These are phyloP conservation scores for Catocala nupta DNA, from an alignment of 2,888 invertebrate genomes.

Conservation along the genomic window DNA sequence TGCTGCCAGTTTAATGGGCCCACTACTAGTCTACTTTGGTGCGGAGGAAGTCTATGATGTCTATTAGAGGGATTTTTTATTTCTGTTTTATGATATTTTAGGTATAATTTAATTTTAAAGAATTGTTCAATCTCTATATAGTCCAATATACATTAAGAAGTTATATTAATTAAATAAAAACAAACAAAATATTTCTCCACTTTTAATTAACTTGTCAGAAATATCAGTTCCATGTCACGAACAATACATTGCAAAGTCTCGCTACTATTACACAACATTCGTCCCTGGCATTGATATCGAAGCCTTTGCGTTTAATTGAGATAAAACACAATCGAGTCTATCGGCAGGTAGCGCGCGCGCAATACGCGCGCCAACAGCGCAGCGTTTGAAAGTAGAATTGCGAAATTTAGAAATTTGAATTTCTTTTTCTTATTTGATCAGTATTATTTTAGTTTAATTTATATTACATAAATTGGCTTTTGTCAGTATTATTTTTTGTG, in stretches of 20 bases:
- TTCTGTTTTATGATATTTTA: too few relatives aligned
- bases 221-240: neutral
- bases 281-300: conserved; percentile 9
- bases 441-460: neutral
- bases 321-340: conserved; percentile 1
- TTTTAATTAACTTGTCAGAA: neutral
- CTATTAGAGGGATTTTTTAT: too few relatives aligned
- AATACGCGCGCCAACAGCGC: conserved; percentile 1
- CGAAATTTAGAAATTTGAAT: too few relatives aligned
- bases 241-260: neutral
- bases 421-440: neutral
- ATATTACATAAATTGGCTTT: neutral
- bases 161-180: too few relatives aligned
- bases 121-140: too few relatives aligned
- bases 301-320: neutral
- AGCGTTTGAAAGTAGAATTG: neutral
- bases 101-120: too few relatives aligned
- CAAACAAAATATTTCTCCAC: too few relatives aligned
- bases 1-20: too few relatives aligned
- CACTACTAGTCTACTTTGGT: too few relatives aligned
- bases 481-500: neutral
- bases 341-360: conserved; percentile 5
- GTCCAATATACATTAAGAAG: too few relatives aligned
- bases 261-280: neutral
- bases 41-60: too few relatives aligned